Evolutionary conservation across 2,113 vertebrate genomes (phyloP).

Genomic region (Gopherus flavomarginatus): DNA sequence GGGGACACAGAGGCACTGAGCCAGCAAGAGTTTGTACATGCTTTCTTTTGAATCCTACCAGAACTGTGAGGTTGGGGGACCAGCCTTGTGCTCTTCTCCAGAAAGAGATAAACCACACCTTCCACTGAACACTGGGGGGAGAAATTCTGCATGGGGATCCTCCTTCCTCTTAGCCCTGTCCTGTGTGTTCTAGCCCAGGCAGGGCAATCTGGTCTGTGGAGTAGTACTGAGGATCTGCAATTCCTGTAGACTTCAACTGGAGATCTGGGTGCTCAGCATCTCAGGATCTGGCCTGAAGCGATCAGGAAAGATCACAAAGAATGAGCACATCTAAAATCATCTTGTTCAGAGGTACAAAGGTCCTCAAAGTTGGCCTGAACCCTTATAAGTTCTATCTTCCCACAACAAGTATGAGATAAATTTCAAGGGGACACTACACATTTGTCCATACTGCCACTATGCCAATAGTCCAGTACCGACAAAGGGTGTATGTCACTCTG

Average conservation of each 20-base stretch:
- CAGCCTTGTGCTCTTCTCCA: not conserved
- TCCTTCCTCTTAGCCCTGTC: not conserved
- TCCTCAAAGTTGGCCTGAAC: not conserved
- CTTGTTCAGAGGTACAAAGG: not conserved
- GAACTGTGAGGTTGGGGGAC: not conserved
- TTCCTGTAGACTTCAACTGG: not conserved
- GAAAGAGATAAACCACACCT: not conserved
- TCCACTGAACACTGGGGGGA: not conserved
- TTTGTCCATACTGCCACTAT: not conserved
- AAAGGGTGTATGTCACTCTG: not conserved
- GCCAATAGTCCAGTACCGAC: not conserved
- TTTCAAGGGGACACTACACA: not conserved
- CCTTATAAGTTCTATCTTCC: not conserved
- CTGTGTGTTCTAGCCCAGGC: not conserved
- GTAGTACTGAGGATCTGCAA: not conserved
- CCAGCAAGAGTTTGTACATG: not conserved
- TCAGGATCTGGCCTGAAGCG: not conserved
- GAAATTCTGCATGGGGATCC: not conserved
- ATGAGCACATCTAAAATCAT: not conserved
- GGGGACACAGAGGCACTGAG: not conserved
- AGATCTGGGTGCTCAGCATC: not conserved
- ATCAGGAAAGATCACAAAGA: not conserved
- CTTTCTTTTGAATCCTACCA: not conserved
- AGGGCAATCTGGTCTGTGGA: not conserved
- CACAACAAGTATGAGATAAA: not conserved